Evolutionary conservation across 35 echinoderm and acorn worm species (phyloP).

Genomic region (Ptychodera flava): DNA sequence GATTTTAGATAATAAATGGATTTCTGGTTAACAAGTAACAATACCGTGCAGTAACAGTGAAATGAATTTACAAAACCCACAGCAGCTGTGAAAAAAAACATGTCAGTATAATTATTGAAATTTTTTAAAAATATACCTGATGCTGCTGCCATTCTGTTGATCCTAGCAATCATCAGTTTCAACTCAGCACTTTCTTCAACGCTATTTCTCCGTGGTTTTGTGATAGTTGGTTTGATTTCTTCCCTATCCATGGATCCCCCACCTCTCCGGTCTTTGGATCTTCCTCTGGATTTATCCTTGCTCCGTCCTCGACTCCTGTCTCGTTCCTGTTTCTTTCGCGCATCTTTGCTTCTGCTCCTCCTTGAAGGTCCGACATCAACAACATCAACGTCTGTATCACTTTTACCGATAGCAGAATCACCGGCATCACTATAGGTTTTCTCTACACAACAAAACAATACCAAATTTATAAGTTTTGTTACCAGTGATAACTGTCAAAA

Average conservation of each 20-base stretch:
- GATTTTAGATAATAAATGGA: too few relatives aligned
- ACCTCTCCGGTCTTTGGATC: constrained; percentile 17
- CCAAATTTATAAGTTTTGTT: too few relatives aligned
- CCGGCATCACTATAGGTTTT: background rate
- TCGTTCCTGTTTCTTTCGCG: background rate
- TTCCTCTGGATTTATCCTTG: constrained; percentile 12
- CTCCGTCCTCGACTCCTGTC: background rate
- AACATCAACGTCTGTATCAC: background rate
- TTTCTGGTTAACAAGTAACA: too few relatives aligned
- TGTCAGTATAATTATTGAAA: background rate
- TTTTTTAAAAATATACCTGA: constrained; percentile 46
- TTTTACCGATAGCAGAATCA: background rate
- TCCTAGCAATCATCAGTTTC: constrained; percentile 45
- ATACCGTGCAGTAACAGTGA: background rate
- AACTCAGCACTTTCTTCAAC: constrained; percentile 42
- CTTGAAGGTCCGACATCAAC: background rate
- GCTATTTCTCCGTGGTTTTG: constrained; percentile 31
- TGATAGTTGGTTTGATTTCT: constrained; percentile 13
- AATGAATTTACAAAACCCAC: background rate
- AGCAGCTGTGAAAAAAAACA: background rate
- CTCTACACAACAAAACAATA: too few relatives aligned
- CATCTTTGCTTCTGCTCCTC: background rate
- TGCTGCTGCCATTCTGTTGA: constrained; percentile 31
- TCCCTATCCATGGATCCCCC: constrained; percentile 27
- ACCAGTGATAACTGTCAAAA: too few relatives aligned